These are phyloP conservation scores for Dicrostonyx torquatus DNA, from an alignment of 2,797 vertebrate genomes.

Conservation along the genomic window DNA sequence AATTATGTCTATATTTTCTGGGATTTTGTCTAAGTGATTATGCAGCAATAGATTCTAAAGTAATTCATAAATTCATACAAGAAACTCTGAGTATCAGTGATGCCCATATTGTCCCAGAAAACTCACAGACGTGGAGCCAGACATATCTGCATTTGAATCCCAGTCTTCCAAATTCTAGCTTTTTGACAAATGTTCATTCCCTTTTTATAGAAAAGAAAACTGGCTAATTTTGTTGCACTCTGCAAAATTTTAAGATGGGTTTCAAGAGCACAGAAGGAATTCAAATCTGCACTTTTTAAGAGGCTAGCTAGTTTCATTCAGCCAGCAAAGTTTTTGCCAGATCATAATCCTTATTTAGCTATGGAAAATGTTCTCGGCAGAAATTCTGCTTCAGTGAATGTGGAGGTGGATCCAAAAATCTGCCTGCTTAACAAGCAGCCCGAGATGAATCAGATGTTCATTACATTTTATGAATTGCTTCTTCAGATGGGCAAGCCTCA, in stretches of 20 bases:
- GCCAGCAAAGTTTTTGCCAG: constrained; percentile 53
- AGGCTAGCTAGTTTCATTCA: constrained; percentile 72
- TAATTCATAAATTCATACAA: constrained; percentile 64
- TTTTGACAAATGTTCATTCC: constrained; percentile 72
- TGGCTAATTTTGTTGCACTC: constrained; percentile 70
- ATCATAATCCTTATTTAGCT: constrained; percentile 60
- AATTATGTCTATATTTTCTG: neutral
- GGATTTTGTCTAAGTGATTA: constrained; percentile 16
- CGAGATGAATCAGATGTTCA: constrained; percentile 61
- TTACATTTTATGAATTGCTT: constrained; percentile 61
- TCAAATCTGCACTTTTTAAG: constrained; percentile 69
- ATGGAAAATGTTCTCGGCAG: constrained; percentile 21
- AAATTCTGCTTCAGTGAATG: constrained; percentile 66
- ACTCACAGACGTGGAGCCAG: constrained; percentile 68
- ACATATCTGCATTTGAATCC: constrained; percentile 67
- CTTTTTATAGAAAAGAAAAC: constrained; percentile 76
- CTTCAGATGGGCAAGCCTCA: neutral
- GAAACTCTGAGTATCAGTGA: constrained; percentile 34
- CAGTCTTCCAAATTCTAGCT: constrained; percentile 64
- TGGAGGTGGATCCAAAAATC: constrained; percentile 34
- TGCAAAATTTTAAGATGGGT: constrained; percentile 68
- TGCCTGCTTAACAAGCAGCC: constrained; percentile 47
- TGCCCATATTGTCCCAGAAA: constrained; percentile 65
- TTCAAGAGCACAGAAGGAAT: constrained; percentile 74
- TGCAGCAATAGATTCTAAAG: constrained; percentile 23